Evolutionary conservation across 1,140 invertebrate genomes (phyloP).

Genomic region (Dendrolimus punctatus): DNA sequence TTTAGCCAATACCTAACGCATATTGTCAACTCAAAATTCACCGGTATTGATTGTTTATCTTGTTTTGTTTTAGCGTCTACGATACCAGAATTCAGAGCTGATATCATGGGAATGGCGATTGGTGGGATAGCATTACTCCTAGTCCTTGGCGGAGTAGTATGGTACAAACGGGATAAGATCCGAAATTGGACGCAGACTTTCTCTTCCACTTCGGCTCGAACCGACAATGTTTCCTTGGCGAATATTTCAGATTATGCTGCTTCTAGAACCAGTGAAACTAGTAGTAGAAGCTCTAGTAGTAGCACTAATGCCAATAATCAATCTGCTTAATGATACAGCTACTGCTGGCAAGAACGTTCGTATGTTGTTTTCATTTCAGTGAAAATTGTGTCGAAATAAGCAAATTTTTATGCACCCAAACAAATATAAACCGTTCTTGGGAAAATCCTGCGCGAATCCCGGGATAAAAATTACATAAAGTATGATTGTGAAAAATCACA

Average conservation of each 20-base stretch:
- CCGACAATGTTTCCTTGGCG: background rate
- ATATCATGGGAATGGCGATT: constrained; percentile 35
- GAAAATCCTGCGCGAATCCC: too few species aligned
- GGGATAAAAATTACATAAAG: too few species aligned
- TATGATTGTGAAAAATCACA: too few species aligned
- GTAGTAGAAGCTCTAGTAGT: background rate
- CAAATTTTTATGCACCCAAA: too few species aligned
- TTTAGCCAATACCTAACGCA: too few species aligned
- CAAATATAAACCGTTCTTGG: too few species aligned
- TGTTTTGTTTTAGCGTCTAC: background rate
- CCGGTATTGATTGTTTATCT: background rate
- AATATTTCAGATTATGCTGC: background rate
- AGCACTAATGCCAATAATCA: background rate
- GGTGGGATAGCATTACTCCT: constrained; percentile 24
- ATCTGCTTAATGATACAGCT: too few species aligned
- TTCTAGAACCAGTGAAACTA: background rate
- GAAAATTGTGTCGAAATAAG: too few species aligned
- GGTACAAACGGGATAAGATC: constrained; percentile 24
- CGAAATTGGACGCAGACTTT: constrained; percentile 1
- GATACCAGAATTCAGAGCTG: constrained; percentile 19
- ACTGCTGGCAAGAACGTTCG: too few species aligned
- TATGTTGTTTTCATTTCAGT: too few species aligned
- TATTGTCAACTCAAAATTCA: too few species aligned
- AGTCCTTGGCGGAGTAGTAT: constrained; percentile 24
- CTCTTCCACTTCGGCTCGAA: background rate